Evolutionary conservation across 1,140 invertebrate species (phyloP), one percentile per base, ranked within the genome.

Genomic region (Spodoptera litura): DNA sequence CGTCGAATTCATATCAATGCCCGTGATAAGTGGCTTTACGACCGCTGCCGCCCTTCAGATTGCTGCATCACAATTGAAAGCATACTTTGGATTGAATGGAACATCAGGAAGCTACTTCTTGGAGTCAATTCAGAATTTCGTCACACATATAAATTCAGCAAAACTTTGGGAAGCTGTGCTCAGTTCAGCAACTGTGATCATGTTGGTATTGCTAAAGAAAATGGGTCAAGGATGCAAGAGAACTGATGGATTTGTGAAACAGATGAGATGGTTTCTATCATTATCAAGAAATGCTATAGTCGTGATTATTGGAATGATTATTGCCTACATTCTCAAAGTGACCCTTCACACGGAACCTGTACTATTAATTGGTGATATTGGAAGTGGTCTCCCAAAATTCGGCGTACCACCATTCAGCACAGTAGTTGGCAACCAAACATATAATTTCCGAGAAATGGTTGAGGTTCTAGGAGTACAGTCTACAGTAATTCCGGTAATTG

Each of bases 1-100:
- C n/a, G 96, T 99, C 58, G 97, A 98, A 82, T 99, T 98, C 88
- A 98, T 99, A 85, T 98, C 98, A 0, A 95, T 96, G 80, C 98
- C 98, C 2, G 98, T 99, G 0, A 98, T 98, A 53, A 97, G 96
- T 80, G 98, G 98, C 1, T 99, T 99, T 83, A 99, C 98, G 0
- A 97, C 97, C 31, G 98, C 98, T 0, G 98, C 98, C 0, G 98
- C 98, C n/a, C 93, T 99, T 38, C 98, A 97, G 56, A 98, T 99
- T 83, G 97, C 96, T 8, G 95, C 96, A 68, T 96, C 97, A 0
- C 98, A 99, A 92, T 89, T 99, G 3, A 98, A 97, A 87, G 95
- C 96, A 13, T 91, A 98, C 8, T 95, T 98, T 64, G 97, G 97
- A 0, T 71, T 91, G 31, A 59, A 58, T 10, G 78, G 81, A 25